phyloP scores from a whole-genome alignment of 2,113 vertebrate genomes.

The Carlito syrichta region DNA sequence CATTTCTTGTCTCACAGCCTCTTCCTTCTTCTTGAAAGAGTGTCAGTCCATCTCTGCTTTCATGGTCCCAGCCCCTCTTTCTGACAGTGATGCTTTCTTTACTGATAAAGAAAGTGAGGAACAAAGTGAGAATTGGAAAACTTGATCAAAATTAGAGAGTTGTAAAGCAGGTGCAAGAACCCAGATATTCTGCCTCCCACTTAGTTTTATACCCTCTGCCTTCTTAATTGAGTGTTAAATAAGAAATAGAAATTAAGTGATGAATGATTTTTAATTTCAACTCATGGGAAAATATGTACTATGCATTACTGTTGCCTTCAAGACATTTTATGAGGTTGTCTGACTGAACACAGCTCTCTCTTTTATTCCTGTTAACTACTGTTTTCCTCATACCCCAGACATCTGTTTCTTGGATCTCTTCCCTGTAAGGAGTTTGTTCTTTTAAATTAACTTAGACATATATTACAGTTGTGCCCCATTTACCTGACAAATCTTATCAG shows the following conservation, averaged over 20 bases:
- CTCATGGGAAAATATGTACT: neutral
- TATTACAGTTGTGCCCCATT: neutral
- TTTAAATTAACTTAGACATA: neutral
- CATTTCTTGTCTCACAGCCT: neutral
- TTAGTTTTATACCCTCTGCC: neutral
- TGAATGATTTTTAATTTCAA: neutral
- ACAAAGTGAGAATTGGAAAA: neutral
- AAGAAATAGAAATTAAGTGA: neutral
- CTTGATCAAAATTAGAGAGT: neutral
- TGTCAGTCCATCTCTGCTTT: neutral
- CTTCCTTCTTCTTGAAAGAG: neutral
- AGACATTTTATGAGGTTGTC: neutral
- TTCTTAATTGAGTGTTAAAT: neutral
- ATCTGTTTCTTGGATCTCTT: neutral
- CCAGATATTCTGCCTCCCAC: neutral
- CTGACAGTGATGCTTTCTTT: slow-evolving; percentile 24
- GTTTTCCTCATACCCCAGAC: neutral
- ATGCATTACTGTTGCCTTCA: neutral
- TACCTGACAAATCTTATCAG: neutral
- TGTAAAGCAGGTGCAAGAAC: neutral
- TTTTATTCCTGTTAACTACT: neutral
- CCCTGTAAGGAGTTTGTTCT: neutral
- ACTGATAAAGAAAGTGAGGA: neutral
- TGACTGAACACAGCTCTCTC: neutral
- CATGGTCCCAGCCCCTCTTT: neutral